Percentiles rank a stretch among this genome's conserved stretches.
Conservation (phyloP, 2,797 vertebrate genomes). For the Trachurus trachurus region DNA sequence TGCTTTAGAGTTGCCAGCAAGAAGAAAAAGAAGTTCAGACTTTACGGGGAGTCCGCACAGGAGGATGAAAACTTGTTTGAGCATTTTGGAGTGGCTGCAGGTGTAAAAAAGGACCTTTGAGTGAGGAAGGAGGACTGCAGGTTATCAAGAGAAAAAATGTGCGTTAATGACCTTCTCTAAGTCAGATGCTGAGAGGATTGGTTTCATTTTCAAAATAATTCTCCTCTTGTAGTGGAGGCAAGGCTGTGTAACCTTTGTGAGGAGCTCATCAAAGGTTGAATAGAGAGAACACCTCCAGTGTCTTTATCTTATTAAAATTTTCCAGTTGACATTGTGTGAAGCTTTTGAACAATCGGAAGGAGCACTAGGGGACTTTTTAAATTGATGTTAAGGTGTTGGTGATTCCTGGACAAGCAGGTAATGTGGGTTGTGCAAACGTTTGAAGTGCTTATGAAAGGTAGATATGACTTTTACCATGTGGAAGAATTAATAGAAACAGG, state of each 20-base stretch:
- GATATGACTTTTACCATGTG: neutral
- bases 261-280: slow-evolving; percentile 57
- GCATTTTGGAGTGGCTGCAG: slow-evolving; percentile 45
- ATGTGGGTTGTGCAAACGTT: neutral
- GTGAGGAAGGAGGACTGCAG: slow-evolving; percentile 20
- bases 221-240: slow-evolving; percentile 54
- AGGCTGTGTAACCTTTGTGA: slow-evolving; percentile 59
- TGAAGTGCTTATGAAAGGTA: neutral
- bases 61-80: slow-evolving; percentile 24
- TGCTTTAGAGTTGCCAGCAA: slow-evolving; percentile 42
- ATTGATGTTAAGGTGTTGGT: slow-evolving; percentile 17
- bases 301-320: slow-evolving; percentile 41
- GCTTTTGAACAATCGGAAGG: slow-evolving; percentile 11
- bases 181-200: slow-evolving; percentile 36
- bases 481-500: slow-evolving; percentile 3
- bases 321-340: slow-evolving; percentile 38
- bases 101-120: slow-evolving; percentile 52
- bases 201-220: slow-evolving; percentile 55
- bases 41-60: slow-evolving; percentile 12
- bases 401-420: slow-evolving; percentile 22
- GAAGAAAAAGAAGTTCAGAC: slow-evolving; percentile 52
- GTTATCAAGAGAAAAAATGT: slow-evolving; percentile 57
- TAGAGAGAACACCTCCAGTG: slow-evolving; percentile 43
- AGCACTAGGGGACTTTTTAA: slow-evolving; percentile 8
- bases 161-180: slow-evolving; percentile 63